Percentiles rank a stretch among this genome's conserved stretches.
Evolutionary conservation across 2,888 invertebrate species (phyloP).

Genomic region (Nysson spinosus): DNA sequence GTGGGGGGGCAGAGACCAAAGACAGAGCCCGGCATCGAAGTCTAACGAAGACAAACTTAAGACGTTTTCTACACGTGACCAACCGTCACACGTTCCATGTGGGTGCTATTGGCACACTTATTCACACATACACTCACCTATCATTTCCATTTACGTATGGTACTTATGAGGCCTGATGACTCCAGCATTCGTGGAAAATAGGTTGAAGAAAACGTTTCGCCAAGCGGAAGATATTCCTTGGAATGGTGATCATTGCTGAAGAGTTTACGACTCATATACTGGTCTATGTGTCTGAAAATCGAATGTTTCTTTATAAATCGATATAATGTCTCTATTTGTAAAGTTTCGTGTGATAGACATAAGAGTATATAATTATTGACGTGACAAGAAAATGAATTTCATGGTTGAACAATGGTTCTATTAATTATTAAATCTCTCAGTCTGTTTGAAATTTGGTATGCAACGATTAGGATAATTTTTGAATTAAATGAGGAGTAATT

Average conservation of each 20-base stretch:
- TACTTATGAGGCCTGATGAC: not conserved
- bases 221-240: not conserved
- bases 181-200: constrained; percentile 4
- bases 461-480: too few relatives aligned
- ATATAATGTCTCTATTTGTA: not conserved
- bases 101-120: constrained; percentile 62
- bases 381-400: too few relatives aligned
- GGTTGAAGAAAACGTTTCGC: not conserved
- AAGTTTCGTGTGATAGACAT: not conserved
- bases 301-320: not conserved
- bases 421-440: too few relatives aligned
- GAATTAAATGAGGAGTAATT: not conserved
- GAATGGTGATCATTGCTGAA: not conserved
- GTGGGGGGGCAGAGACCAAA: constrained; percentile 15
- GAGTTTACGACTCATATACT: not conserved
- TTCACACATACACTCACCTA: constrained; percentile 43
- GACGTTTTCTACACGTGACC: constrained; percentile 22
- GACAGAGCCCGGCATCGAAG: constrained; percentile 45
- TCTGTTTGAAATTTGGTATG: too few relatives aligned
- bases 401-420: too few relatives aligned
- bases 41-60: constrained; percentile 31
- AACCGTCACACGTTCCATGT: constrained; percentile 44
- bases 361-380: too few relatives aligned
- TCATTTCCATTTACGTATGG: not conserved
- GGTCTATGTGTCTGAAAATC: not conserved